phyloP scores from a whole-genome alignment of 2,113 vertebrate genomes.

The Carollia perspicillata region DNA sequence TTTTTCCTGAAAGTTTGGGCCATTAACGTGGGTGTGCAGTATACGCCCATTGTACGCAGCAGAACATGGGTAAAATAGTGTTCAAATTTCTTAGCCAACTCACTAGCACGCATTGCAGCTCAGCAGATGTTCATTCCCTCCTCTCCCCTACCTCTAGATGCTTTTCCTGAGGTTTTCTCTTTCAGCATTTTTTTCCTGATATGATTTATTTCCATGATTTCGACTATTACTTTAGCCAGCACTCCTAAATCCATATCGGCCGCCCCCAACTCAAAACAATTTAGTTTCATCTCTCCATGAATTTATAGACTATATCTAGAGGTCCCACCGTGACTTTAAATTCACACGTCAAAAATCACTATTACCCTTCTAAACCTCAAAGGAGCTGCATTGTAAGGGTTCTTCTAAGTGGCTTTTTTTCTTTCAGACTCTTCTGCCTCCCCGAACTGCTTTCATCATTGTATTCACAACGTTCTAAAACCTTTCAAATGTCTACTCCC shows the following conservation, averaged over 20 bases:
- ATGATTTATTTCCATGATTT: background rate
- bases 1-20: too few relatives aligned
- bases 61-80: background rate
- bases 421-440: background rate
- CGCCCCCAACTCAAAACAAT: background rate
- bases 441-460: background rate
- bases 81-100: background rate
- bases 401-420: background rate
- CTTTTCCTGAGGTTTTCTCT: background rate
- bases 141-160: background rate
- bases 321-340: background rate
- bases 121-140: background rate
- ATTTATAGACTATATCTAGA: background rate
- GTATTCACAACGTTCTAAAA: background rate
- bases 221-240: background rate
- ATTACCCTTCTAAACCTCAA: background rate
- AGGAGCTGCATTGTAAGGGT: background rate
- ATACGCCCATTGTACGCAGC: too few relatives aligned
- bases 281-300: background rate
- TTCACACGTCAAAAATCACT: background rate
- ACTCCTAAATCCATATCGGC: background rate
- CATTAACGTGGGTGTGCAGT: too few relatives aligned
- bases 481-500: background rate
- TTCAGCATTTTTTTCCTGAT: background rate
- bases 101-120: background rate